A percentile compares a stretch with the other conserved stretches of the same genome.
Evolutionary conservation across 2,888 invertebrate genomes (phyloP).

Genomic region (Spodoptera exigua): DNA sequence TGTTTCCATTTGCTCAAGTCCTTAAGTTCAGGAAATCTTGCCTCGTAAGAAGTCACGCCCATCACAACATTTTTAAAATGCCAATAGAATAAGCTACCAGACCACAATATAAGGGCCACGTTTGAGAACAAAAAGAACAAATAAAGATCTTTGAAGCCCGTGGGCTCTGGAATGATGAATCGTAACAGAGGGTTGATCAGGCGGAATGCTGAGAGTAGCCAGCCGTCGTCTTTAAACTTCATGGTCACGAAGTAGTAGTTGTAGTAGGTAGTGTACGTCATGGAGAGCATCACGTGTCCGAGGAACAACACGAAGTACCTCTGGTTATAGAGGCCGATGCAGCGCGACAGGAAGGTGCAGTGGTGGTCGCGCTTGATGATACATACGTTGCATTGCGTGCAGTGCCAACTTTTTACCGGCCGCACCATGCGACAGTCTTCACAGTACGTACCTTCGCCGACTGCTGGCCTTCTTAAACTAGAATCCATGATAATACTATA

Average conservation of each 20-base stretch:
- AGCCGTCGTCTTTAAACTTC: conserved; percentile 62
- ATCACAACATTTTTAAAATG: conserved; percentile 85
- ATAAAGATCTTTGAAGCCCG: conserved; percentile 66
- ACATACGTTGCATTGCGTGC: conserved; percentile 93
- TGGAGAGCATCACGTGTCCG: conserved; percentile 91
- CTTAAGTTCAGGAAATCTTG: conserved; percentile 76
- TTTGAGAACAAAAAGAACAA: conserved; percentile 68
- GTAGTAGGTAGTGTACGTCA: conserved; percentile 91
- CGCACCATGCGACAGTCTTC: conserved; percentile 91
- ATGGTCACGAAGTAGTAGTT: conserved; percentile 91
- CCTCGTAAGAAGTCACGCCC: conserved; percentile 84
- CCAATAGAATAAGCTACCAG: conserved; percentile 61
- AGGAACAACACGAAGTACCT: conserved; percentile 94
- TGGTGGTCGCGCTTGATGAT: conserved; percentile 95
- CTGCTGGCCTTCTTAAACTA: conserved; percentile 51
- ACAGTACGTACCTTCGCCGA: conserved; percentile 89
- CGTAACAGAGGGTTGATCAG: conserved; percentile 69
- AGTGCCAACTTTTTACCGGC: conserved; percentile 96
- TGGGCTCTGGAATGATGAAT: conserved; percentile 57
- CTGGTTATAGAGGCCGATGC: conserved; percentile 94
- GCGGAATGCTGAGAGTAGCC: conserved; percentile 60
- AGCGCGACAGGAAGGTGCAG: conserved; percentile 94
- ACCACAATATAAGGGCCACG: conserved; percentile 65
- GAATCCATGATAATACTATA: conserved; percentile 70
- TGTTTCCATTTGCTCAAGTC: conserved; percentile 91